phyloP scores from a whole-genome alignment of 2,888 invertebrate genomes.

The Mythimna vitellina region DNA sequence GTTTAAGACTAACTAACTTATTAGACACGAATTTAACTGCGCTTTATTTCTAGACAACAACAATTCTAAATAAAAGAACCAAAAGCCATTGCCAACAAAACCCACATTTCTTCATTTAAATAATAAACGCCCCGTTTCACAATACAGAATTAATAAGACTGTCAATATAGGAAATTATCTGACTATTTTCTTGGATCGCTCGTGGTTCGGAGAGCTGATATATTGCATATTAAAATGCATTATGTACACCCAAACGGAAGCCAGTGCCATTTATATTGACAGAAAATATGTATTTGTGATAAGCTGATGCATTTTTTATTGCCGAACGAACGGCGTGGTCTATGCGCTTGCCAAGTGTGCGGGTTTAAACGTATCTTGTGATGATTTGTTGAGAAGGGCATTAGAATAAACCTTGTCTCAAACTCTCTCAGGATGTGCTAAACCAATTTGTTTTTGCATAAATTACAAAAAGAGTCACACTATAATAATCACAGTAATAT shows the following conservation, averaged over 20 bases:
- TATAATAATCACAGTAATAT: no score
- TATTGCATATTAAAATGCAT: conserved; percentile 60
- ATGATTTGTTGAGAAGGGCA: background rate
- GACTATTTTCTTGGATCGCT: conserved; percentile 45
- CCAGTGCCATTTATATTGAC: conserved; percentile 47
- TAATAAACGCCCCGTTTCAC: conserved; percentile 16
- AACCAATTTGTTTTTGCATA: no score
- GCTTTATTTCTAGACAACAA: no score
- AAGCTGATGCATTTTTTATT: conserved; percentile 36
- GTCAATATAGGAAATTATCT: conserved; percentile 51
- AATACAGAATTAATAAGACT: conserved; percentile 33
- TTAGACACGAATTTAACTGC: no score
- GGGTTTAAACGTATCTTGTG: no score
- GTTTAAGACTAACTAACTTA: no score
- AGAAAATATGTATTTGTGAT: conserved; percentile 46
- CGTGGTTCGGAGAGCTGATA: conserved; percentile 44
- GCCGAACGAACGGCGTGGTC: conserved; percentile 14
- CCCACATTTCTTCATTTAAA: conserved; percentile 8
- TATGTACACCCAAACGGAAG: conserved; percentile 41
- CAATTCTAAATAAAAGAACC: background rate
- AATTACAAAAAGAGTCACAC: no score
- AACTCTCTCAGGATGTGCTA: no score
- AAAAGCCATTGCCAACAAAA: conserved; percentile 5
- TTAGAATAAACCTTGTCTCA: background rate
- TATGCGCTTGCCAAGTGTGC: conserved; percentile 22